Evolutionary conservation across 2,797 vertebrate genomes (phyloP), one percentile per base, ranked within the genome.

Genomic region (Cottoperca gobio): DNA sequence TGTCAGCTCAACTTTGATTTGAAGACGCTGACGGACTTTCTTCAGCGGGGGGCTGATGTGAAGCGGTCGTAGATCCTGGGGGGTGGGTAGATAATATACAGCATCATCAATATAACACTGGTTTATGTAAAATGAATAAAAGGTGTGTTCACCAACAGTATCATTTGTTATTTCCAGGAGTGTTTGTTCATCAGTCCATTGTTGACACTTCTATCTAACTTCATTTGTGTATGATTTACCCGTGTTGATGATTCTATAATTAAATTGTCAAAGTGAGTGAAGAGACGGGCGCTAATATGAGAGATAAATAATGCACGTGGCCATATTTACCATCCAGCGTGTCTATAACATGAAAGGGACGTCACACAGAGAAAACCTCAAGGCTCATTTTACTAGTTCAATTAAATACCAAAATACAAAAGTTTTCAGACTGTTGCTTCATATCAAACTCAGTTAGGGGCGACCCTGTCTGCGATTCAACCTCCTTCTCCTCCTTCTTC

Each of bases 261-360:
- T 85, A 85, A 85, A 79, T 65, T 85, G 84, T 85, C 84, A 89
- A 58, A 63, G 78, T 79, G 82, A 89, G 66, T 66, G 79, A 84
- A 69, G 84, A 86, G 71, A 76, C 6, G 26, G 8, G 24, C 6
- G 6, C 37, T 72, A 65, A 66, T 67, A 61, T 31, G 37, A 24
- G 14, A 69, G 69, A 80, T 78, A 71, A 73, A 70, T 49, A 64
- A 74, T 59, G n/a, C 14, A 68, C 21, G 5, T 39, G 16, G 35
- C 43, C 52, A 46, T 57, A 54, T 83, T 76, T 61, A 57, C 40
- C 16, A 24, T 72, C 63, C 16, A 28, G 10, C 2, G 1, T 53
- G 57, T 52, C 49, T 23, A 11, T 37, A 54, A 53, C 54, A 42
- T 35, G 28, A 11, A 37, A 33, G 48, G 2, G 40, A 46, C 4